Percentiles rank a stretch among this genome's conserved stretches.
phyloP scores from a whole-genome alignment of 2,113 vertebrate genomes.

The Sorex araneus region DNA sequence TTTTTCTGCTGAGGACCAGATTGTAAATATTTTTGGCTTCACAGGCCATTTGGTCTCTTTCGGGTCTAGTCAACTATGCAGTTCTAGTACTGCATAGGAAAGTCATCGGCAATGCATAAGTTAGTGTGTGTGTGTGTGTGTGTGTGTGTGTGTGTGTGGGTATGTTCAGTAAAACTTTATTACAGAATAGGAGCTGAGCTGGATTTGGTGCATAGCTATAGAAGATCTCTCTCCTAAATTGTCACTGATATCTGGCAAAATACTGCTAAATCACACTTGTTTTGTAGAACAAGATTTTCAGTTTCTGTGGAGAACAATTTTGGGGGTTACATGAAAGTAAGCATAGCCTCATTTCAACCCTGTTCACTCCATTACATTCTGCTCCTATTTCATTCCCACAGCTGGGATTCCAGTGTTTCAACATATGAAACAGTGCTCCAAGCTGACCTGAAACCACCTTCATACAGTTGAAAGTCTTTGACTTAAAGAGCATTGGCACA shows the following conservation, averaged over 20 bases:
- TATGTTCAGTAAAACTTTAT: slow-evolving; percentile 6
- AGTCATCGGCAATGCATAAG: neutral
- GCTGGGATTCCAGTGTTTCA: neutral
- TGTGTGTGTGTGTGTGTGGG: neutral
- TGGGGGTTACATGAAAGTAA: slow-evolving; percentile 33
- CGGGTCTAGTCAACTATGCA: neutral
- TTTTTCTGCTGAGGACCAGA: neutral
- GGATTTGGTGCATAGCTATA: neutral
- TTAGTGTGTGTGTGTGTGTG: neutral
- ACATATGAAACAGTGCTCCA: neutral
- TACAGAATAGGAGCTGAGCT: neutral
- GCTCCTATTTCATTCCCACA: neutral
- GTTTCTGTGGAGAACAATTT: neutral
- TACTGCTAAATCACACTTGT: slow-evolving; percentile 38
- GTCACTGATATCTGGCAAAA: slow-evolving; percentile 15
- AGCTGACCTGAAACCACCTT: neutral
- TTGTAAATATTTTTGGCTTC: slow-evolving; percentile 4
- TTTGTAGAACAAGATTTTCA: slow-evolving; percentile 13
- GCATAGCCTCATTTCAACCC: neutral
- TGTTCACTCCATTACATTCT: neutral
- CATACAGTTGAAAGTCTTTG: neutral
- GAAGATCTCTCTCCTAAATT: slow-evolving; percentile 35
- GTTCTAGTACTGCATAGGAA: neutral
- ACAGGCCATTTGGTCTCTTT: neutral
- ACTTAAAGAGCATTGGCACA: neutral